phyloP scores from a whole-genome alignment of 1,140 invertebrate genomes.

The Drosophila kohkoa region DNA sequence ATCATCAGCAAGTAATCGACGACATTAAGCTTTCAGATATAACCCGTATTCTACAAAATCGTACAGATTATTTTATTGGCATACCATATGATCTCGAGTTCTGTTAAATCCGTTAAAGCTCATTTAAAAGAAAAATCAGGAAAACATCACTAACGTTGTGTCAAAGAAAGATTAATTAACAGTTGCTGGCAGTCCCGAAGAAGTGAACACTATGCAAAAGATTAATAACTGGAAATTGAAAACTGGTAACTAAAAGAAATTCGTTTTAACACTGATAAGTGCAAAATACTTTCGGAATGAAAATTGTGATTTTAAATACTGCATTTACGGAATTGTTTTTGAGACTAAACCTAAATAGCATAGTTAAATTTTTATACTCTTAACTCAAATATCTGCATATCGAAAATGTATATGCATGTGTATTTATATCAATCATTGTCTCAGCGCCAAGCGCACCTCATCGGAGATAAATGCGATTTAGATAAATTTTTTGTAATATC shows the following conservation, averaged over 20 bases:
- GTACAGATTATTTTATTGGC: conserved; percentile 68
- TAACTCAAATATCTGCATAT: conserved; percentile 43
- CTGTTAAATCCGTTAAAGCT: conserved; percentile 58
- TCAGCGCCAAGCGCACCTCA: conserved; percentile 54
- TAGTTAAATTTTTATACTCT: conserved; percentile 50
- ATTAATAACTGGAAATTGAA: conserved; percentile 2
- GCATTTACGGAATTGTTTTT: conserved; percentile 59
- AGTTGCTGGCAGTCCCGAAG: conserved; percentile 21
- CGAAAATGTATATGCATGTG: conserved; percentile 39
- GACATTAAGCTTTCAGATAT: conserved; percentile 21
- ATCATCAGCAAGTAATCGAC: conserved; percentile 42
- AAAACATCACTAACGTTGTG: conserved; percentile 24
- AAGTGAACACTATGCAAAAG: conserved; percentile 4
- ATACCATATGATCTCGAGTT: conserved; percentile 75
- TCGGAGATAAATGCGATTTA: conserved; percentile 44
- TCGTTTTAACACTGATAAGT: conserved; percentile 51
- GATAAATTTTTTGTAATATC: conserved; percentile 48
- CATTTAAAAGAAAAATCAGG: conserved; percentile 42
- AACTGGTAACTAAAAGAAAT: conserved; percentile 27
- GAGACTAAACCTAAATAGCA: conserved; percentile 60
- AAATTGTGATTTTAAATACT: conserved; percentile 67
- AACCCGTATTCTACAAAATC: conserved; percentile 46
- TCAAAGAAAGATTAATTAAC: conserved; percentile 34
- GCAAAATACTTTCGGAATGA: conserved; percentile 57
- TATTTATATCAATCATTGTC: conserved; percentile 48